Percentiles rank a stretch among this genome's conserved stretches.
Conservation (phyloP, 1,140 invertebrate species). For the Drosophila pseudoananassae region DNA sequence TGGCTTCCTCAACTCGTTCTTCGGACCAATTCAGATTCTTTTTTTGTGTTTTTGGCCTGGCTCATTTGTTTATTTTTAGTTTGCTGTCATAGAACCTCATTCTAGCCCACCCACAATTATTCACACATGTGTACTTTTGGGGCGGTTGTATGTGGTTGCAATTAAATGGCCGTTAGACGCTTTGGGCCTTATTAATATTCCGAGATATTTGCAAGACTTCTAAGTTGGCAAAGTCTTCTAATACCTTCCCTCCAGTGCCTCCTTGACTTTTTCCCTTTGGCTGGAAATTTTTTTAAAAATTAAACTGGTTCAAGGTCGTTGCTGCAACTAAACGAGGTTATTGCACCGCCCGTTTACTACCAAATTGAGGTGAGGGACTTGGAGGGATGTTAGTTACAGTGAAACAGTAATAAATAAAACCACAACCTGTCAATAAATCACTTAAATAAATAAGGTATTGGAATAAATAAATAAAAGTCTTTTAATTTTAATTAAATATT, state of each 20-base stretch:
- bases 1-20: constrained; percentile 28
- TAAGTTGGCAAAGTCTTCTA: constrained; percentile 36
- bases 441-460: not conserved
- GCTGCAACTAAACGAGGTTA: constrained; percentile 69
- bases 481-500: not conserved
- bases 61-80: constrained; percentile 82
- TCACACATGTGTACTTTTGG: constrained; percentile 5
- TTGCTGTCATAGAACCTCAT: constrained; percentile 60
- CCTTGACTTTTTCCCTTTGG: constrained; percentile 11
- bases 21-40: not conserved
- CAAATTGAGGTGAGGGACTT: not conserved
- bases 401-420: not conserved
- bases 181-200: constrained; percentile 61
- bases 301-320: constrained; percentile 78
- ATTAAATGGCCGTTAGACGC: constrained; percentile 66
- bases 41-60: constrained; percentile 50
- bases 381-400: constrained; percentile 13
- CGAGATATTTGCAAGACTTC: constrained; percentile 25
- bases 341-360: constrained; percentile 56
- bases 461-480: not conserved
- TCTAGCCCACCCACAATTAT: constrained; percentile 6
- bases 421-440: not conserved
- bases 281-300: constrained; percentile 49
- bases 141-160: constrained; percentile 32
- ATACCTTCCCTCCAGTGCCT: constrained; percentile 17